A percentile compares a stretch with the other conserved stretches of the same genome.
phyloP scores from a whole-genome alignment of 92 coral and sea anemone species.

The Umimayanthus chanpuru region DNA sequence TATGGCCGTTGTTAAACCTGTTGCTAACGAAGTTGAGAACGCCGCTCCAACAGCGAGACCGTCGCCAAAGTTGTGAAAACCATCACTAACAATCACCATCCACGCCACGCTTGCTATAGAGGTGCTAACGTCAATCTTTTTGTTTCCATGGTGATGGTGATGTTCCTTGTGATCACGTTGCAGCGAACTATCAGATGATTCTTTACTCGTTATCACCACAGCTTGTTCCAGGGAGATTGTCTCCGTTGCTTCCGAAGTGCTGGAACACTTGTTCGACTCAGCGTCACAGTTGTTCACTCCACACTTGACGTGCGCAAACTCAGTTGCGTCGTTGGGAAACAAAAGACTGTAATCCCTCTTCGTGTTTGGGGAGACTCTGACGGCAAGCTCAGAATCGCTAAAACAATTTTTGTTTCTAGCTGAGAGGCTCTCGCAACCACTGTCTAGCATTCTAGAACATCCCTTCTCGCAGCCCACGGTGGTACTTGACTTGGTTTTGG shows the following conservation, averaged over 20 bases:
- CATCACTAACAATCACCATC: constrained; percentile 99
- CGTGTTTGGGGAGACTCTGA: constrained; percentile 19
- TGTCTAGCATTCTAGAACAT: background rate
- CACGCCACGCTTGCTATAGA: constrained; percentile 95
- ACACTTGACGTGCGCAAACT: background rate
- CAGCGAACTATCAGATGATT: background rate
- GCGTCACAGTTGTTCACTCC: background rate
- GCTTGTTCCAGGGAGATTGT: constrained; percentile 33
- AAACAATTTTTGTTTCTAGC: constrained; percentile 53
- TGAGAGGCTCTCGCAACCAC: background rate
- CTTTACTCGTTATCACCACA: constrained; percentile 2
- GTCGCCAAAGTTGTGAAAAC: constrained; percentile 95
- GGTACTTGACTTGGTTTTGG: background rate
- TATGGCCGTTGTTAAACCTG: constrained; percentile 88
- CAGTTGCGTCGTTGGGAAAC: constrained; percentile 37
- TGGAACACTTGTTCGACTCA: constrained; percentile 21
- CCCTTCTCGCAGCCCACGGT: background rate
- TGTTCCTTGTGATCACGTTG: constrained; percentile 50
- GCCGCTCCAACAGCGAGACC: constrained; percentile 98
- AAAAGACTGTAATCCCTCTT: constrained; percentile 17
- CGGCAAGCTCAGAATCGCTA: constrained; percentile 62
- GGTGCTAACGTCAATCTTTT: constrained; percentile 48
- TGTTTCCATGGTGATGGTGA: constrained; percentile 72
- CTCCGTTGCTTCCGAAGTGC: constrained; percentile 26
- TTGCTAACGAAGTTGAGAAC: constrained; percentile 79